Conservation (phyloP, 2,797 vertebrate genomes). For the Notamacropus eugenii region DNA sequence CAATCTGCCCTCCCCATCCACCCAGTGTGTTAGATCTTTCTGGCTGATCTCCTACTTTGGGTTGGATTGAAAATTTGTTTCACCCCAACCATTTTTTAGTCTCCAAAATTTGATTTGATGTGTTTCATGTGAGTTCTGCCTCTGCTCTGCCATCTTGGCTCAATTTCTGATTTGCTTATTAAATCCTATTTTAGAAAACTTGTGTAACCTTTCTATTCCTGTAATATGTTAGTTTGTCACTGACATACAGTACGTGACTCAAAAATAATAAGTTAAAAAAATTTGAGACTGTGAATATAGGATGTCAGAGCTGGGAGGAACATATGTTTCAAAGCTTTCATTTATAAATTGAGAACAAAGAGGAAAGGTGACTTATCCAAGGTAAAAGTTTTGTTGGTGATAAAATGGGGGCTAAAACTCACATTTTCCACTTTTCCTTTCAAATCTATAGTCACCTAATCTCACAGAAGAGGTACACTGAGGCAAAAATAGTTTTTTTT, state of each 20-base stretch:
- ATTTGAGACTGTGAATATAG: neutral
- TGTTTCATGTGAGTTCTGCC: neutral
- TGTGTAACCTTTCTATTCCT: neutral
- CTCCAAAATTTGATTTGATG: neutral
- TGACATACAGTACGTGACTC: neutral
- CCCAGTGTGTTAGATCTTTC: neutral
- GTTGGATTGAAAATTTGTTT: neutral
- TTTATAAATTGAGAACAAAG: neutral
- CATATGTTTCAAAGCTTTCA: neutral
- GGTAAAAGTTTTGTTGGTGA: no score
- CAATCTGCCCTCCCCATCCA: no score
- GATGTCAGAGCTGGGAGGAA: neutral
- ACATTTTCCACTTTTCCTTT: neutral
- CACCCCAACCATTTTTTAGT: neutral
- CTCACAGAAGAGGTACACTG: conserved; percentile 33
- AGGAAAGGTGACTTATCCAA: neutral
- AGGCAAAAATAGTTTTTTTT: conserved; percentile 55
- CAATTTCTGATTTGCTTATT: neutral
- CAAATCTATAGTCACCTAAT: neutral
- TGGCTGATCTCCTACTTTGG: neutral
- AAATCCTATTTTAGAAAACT: neutral
- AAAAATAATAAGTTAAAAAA: neutral
- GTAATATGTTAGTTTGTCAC: neutral
- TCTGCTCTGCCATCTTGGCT: neutral
- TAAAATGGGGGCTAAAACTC: neutral